Evolutionary conservation across 37 sponge, comb jelly and placozoan genomes (phyloP).

Genomic region (Cladorhizidae sp.): DNA sequence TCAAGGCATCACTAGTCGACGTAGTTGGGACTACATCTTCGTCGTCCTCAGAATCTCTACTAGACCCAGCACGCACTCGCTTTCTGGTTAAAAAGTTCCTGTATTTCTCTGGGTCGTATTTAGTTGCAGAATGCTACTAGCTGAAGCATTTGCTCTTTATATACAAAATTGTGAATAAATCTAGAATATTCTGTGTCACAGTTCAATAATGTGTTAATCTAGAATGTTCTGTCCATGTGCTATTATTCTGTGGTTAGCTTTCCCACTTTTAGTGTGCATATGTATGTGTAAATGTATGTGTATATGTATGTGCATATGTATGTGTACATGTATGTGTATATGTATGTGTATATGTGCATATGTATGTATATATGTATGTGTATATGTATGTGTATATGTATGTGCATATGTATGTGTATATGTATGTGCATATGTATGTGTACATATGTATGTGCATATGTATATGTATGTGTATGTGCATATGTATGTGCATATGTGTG

Average conservation of each 20-base stretch:
- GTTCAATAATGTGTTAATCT: too few species aligned
- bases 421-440: slow-evolving; percentile 7
- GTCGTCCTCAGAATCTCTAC: too few species aligned
- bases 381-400: slow-evolving; percentile 58
- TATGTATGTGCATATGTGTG: neutral
- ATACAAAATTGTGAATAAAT: too few species aligned
- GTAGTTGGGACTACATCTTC: too few species aligned
- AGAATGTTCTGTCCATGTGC: too few species aligned
- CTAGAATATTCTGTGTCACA: too few species aligned
- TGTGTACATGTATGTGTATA: neutral
- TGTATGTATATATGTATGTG: slow-evolving; percentile 44
- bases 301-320: neutral
- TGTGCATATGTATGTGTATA: slow-evolving; percentile 9
- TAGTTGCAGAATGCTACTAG: too few species aligned
- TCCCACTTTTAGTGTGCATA: neutral
- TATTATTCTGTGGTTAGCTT: neutral
- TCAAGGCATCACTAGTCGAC: too few species aligned
- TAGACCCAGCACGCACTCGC: too few species aligned
- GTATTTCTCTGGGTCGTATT: too few species aligned
- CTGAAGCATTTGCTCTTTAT: too few species aligned
- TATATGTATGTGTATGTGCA: neutral
- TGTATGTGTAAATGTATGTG: neutral
- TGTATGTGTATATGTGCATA: slow-evolving; percentile 20
- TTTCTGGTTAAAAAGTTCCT: too few species aligned
- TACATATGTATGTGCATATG: neutral